Evolutionary conservation across 2,888 invertebrate species (phyloP).

Genomic region (Megastigmus dorsalis): DNA sequence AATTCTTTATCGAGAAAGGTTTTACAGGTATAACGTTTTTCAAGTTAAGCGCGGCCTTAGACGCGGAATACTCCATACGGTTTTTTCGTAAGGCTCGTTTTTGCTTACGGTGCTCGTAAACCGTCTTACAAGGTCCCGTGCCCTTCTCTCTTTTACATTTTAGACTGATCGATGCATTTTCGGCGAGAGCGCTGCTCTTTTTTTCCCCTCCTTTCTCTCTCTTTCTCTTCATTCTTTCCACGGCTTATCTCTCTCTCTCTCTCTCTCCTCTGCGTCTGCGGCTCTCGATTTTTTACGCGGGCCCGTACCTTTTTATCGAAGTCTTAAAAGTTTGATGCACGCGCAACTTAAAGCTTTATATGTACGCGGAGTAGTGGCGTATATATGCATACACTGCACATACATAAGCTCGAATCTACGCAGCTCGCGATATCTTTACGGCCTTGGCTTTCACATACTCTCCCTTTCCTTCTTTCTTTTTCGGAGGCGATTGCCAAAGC

Average conservation of each 20-base stretch:
- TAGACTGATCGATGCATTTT: slow-evolving; percentile 32
- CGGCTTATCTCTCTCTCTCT: not conserved
- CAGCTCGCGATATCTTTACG: slow-evolving; percentile 48
- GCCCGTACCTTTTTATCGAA: slow-evolving; percentile 35
- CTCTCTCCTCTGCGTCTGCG: not conserved
- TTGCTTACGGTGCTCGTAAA: slow-evolving; percentile 27
- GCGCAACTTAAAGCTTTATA: slow-evolving; percentile 12
- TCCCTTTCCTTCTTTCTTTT: not conserved
- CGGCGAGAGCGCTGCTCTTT: no score
- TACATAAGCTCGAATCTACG: slow-evolving; percentile 6
- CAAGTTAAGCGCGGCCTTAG: no score
- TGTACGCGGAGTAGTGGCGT: not conserved
- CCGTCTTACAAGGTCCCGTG: not conserved
- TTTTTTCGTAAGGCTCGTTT: slow-evolving; percentile 4
- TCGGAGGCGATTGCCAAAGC: not conserved
- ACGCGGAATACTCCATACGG: no score
- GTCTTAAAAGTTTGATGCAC: slow-evolving; percentile 35
- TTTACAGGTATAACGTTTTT: no score
- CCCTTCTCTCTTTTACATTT: slow-evolving; percentile 15
- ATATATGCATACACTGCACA: not conserved
- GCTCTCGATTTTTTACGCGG: not conserved
- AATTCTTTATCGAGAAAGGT: no score
- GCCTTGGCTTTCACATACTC: slow-evolving; percentile 8
- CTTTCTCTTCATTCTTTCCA: not conserved
- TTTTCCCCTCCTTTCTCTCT: not conserved